A percentile compares a stretch with the other conserved stretches of the same genome.
phyloP scores from a whole-genome alignment of 2,113 vertebrate genomes.

The Poeciliopsis occidentalis region DNA sequence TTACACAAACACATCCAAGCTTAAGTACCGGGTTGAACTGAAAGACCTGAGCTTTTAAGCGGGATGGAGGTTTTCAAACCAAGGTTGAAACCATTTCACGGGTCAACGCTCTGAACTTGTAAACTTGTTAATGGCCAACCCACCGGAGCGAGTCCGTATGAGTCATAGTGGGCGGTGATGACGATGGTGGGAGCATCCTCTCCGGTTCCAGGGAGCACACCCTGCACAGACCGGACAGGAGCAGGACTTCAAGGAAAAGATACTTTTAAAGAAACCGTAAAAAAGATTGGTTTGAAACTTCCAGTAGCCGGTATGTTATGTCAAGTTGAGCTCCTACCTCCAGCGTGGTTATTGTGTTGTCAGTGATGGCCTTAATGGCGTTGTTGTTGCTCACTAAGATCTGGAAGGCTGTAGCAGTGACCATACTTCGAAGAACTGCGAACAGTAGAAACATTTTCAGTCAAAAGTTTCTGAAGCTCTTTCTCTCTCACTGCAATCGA shows the following conservation, averaged over 20 bases:
- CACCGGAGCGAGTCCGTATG: constrained; percentile 81
- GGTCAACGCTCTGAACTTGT: background rate
- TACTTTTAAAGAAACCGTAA: background rate
- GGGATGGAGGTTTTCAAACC: background rate
- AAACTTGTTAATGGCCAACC: constrained; percentile 18
- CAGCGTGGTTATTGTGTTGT: constrained; percentile 73
- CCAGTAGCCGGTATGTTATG: background rate
- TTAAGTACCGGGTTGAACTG: background rate
- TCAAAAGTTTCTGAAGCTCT: background rate
- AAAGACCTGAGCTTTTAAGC: background rate
- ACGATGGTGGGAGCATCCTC: constrained; percentile 79
- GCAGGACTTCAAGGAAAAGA: background rate
- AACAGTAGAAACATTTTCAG: constrained; percentile 4
- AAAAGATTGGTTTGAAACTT: background rate
- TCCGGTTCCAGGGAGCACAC: constrained; percentile 73
- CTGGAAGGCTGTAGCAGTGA: constrained; percentile 81
- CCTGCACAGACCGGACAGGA: constrained; percentile 58
- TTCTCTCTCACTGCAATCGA: background rate
- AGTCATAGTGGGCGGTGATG: constrained; percentile 83
- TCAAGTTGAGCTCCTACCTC: constrained; percentile 70
- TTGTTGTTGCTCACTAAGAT: constrained; percentile 78
- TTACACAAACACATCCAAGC: constrained; percentile 8
- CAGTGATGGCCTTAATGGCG: constrained; percentile 74
- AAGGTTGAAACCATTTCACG: background rate
- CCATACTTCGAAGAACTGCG: constrained; percentile 81